Conservation (phyloP, 2,888 invertebrate genomes). For the Petrolisthes manimaculis region DNA sequence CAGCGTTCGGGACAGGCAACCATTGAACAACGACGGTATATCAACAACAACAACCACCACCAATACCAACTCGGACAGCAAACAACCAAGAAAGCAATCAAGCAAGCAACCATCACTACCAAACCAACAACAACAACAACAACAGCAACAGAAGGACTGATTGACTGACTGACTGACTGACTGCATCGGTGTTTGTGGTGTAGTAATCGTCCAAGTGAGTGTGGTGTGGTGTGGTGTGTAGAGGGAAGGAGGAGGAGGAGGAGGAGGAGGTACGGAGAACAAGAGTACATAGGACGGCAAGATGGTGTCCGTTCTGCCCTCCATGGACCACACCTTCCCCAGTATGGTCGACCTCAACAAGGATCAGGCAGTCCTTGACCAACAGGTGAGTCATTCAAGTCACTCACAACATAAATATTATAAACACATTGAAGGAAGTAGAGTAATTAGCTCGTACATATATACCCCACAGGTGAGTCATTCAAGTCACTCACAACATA, state of each 20-base stretch:
- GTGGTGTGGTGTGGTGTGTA: too few relatives aligned
- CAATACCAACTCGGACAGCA: not conserved
- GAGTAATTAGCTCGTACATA: too few relatives aligned
- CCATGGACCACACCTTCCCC: constrained; percentile 56
- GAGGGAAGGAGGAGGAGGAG: too few relatives aligned
- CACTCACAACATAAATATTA: too few relatives aligned
- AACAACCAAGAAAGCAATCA: too few relatives aligned
- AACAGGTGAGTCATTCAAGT: constrained; percentile 44
- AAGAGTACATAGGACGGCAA: not conserved
- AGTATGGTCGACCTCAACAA: constrained; percentile 56
- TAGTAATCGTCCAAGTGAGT: too few relatives aligned
- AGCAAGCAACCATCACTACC: not conserved
- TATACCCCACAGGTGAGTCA: constrained; percentile 51
- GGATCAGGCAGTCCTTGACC: constrained; percentile 52
- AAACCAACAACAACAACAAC: not conserved
- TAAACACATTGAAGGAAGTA: too few relatives aligned
- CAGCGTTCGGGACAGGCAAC: not conserved
- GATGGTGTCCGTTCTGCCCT: constrained; percentile 56
- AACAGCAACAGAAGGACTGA: not conserved
- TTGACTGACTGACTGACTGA: too few relatives aligned
- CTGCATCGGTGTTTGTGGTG: too few relatives aligned
- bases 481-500: too few relatives aligned
- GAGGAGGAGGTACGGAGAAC: too few relatives aligned
- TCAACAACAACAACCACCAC: not conserved
- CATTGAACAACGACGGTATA: not conserved